phyloP scores from a whole-genome alignment of 2,113 vertebrate genomes.

The Regulus satrapa region DNA sequence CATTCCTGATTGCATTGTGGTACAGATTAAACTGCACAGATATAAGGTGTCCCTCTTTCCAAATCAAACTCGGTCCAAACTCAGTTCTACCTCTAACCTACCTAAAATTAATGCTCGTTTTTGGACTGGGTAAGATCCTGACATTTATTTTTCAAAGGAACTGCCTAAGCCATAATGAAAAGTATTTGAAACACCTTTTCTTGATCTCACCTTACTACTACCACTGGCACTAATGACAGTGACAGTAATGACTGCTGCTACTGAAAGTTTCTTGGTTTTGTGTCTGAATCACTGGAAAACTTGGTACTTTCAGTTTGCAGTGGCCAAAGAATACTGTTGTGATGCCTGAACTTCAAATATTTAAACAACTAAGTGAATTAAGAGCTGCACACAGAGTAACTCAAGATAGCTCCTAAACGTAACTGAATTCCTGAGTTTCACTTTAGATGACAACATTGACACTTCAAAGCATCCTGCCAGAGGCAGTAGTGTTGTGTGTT shows the following conservation, averaged over 20 bases:
- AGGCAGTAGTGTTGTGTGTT: no score
- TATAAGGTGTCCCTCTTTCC: not conserved
- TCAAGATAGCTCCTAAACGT: not conserved
- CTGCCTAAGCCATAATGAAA: not conserved
- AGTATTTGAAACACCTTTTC: not conserved
- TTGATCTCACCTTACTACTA: not conserved
- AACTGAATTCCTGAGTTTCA: not conserved
- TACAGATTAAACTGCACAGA: not conserved
- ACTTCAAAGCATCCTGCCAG: not conserved
- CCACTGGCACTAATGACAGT: not conserved
- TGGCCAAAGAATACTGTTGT: not conserved
- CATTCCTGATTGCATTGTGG: not conserved
- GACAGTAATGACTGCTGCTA: not conserved
- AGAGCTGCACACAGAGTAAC: not conserved
- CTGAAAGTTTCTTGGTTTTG: not conserved
- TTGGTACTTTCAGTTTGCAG: not conserved
- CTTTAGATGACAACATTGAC: not conserved
- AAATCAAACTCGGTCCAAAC: not conserved
- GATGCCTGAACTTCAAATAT: not conserved
- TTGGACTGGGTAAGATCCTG: not conserved
- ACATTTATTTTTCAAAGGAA: not conserved
- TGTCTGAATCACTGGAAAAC: not conserved
- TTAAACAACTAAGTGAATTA: not conserved
- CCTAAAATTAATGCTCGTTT: not conserved
- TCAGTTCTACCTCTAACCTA: not conserved